Conservation (phyloP, 23 tunicate genomes). For the Trididemnum miniatum region DNA sequence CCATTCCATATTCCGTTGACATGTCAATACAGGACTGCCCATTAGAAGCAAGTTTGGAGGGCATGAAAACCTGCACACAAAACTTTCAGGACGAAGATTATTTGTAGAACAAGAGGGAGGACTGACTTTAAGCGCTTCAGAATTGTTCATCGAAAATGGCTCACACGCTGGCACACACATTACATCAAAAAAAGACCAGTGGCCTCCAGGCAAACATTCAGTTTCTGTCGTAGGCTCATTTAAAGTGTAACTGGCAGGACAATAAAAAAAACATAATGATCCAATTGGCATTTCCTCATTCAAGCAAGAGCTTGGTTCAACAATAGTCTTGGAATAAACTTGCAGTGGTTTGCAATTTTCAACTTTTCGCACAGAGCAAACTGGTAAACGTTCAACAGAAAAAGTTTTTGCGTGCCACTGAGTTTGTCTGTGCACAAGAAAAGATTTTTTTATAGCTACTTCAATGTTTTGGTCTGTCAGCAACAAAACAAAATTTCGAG, state of each 20-base stretch:
- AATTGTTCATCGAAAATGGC: background rate
- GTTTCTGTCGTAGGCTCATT: background rate
- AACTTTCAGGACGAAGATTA: conserved; percentile 17
- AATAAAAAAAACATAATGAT: conserved; percentile 44
- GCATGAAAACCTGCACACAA: conserved; percentile 43
- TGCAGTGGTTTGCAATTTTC: conserved; percentile 31
- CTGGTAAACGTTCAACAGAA: conserved; percentile 1
- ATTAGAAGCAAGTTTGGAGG: conserved; percentile 19
- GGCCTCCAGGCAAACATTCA: conserved; percentile 49
- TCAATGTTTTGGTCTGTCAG: conserved; percentile 19
- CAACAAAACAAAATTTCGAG: conserved; percentile 35
- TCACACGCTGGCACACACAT: conserved; percentile 43
- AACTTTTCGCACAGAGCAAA: conserved; percentile 38
- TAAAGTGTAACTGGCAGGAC: conserved; percentile 14
- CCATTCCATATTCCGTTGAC: conserved; percentile 58
- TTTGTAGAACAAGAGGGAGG: conserved; percentile 39
- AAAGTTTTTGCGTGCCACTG: conserved; percentile 59
- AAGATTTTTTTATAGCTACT: conserved; percentile 8
- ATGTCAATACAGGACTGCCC: conserved; percentile 36
- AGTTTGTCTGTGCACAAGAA: conserved; percentile 5
- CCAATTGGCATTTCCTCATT: conserved; percentile 15
- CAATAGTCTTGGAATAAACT: background rate
- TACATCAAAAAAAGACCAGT: conserved; percentile 43
- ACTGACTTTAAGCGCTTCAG: background rate
- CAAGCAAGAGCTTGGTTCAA: conserved; percentile 34